Conservation (phyloP, 2,797 vertebrate species). For the Clarias laeviceps region DNA sequence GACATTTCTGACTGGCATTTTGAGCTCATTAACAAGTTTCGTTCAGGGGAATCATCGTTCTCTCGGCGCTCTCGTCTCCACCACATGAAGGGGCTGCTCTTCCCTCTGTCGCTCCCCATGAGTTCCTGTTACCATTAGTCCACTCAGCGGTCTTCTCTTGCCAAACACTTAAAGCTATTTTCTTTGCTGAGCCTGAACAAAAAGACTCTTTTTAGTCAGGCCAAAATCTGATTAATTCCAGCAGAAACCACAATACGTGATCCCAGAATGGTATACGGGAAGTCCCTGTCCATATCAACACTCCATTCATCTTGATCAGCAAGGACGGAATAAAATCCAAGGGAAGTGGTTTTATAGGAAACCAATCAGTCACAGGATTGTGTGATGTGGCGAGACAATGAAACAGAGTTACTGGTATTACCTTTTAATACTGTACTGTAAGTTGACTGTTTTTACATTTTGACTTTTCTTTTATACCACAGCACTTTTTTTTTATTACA, state of each 20-base stretch:
- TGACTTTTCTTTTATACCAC: neutral
- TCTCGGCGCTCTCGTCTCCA: neutral
- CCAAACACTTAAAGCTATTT: constrained; percentile 40
- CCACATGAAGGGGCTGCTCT: constrained; percentile 25
- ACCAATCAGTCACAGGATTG: neutral
- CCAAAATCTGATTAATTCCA: constrained; percentile 15
- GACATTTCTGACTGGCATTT: constrained; percentile 12
- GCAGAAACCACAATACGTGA: neutral
- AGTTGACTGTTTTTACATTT: neutral
- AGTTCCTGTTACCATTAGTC: constrained; percentile 37
- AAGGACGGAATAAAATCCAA: neutral
- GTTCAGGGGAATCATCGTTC: neutral
- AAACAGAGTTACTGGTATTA: neutral
- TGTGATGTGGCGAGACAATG: neutral
- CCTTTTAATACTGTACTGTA: neutral
- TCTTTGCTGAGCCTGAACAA: constrained; percentile 7
- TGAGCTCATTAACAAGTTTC: constrained; percentile 24
- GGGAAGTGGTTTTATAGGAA: neutral
- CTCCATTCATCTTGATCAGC: neutral
- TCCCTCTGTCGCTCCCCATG: constrained; percentile 27
- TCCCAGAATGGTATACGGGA: constrained; percentile 4
- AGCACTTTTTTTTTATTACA: neutral
- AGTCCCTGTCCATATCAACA: neutral
- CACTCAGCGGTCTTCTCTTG: constrained; percentile 21
- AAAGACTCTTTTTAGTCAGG: neutral